Evolutionary conservation across 1,140 invertebrate species (phyloP), one percentile per base, ranked within the genome.

Genomic region (Drosophila sturtevanti): DNA sequence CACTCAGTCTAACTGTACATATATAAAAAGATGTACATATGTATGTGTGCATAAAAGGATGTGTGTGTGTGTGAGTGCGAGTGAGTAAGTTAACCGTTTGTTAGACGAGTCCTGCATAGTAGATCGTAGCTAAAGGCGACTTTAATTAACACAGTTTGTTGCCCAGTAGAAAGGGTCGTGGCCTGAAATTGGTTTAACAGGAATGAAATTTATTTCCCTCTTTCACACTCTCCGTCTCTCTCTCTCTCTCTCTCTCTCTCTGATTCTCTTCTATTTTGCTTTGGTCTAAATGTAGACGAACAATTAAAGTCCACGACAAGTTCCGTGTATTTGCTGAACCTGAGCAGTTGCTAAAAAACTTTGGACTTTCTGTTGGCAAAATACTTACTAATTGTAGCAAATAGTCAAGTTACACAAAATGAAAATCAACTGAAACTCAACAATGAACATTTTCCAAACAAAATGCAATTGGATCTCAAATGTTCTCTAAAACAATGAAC

Each of bases 241-340:
- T 18, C 14, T 9, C 14, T 16, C 41, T 7, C 16, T 18, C 41
- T 31, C 27, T 31, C 6, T 31, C 6, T 31, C 14, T 18, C 1
- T 44, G 2, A 2, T 18, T 44, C 2, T 31, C 6, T 7, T 6
- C 41, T 10, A 2, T 16, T 9, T 14, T 16, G 5, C 0, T 16
- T 44, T 1, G 41, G 7, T 48, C 16, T 18, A 48, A 48, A 7
- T 48, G 9, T 10, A 21, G 16, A 9, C 41, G 16, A 21, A 48
- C 82, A 80, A 80, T 84, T 77, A 73, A 79, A 65, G 81, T 65
- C 68, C 59, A 27, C 52, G 68, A 11, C 54, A 77, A 80, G 72
- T 80, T 67, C 16, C 34, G 54, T 41, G 60, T 72, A 84, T 82
- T 76, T 72, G 37, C 44, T 58, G 55, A 73, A 74, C 55, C 76